Conservation (phyloP, 2,797 vertebrate species). For the Martes flavigula region DNA sequence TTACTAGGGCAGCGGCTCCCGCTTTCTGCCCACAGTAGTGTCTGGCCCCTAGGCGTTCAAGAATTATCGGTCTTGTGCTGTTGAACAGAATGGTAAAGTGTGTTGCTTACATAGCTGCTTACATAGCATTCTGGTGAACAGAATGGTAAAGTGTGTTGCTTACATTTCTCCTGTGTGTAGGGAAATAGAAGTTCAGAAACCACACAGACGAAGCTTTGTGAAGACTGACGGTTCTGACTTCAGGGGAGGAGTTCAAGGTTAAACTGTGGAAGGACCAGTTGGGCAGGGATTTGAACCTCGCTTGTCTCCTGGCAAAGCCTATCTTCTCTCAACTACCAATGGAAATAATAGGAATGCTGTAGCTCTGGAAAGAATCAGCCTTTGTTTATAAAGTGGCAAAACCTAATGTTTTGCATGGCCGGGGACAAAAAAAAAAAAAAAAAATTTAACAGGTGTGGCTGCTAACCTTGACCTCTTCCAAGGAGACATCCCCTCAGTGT, state of each 20-base stretch:
- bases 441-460: background rate
- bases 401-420: fast-evolving
- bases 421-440: background rate
- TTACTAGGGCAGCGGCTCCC: background rate
- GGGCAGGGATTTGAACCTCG: background rate
- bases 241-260: background rate
- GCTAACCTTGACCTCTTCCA: background rate
- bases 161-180: background rate
- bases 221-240: background rate
- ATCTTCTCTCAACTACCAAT: background rate
- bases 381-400: slow-evolving; percentile 1
- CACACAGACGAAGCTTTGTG: background rate
- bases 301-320: background rate
- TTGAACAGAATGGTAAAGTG: background rate
- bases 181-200: background rate
- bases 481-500: fast-evolving
- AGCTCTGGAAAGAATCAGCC: background rate
- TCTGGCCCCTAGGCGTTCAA: background rate
- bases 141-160: background rate
- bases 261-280: background rate
- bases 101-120: background rate
- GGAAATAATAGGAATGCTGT: background rate
- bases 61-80: background rate
- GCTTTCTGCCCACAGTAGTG: background rate
- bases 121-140: too few species aligned